These are phyloP conservation scores for Brachyistius frenatus DNA, from an alignment of 2,113 vertebrate genomes.

Conservation along the genomic window DNA sequence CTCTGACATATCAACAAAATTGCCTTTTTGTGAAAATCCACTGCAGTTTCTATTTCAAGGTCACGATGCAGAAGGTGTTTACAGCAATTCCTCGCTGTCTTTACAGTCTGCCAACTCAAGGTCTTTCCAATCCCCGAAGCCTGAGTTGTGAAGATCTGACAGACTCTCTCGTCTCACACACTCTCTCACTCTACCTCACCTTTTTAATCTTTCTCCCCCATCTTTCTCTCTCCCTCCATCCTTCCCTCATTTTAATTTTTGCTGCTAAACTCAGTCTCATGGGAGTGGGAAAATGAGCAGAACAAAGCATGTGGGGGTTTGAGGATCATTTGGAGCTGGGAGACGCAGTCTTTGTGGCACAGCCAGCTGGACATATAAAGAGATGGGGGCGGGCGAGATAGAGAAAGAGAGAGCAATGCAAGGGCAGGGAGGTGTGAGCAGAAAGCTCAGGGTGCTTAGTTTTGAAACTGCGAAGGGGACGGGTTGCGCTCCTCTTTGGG, in stretches of 20 bases:
- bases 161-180: constrained; percentile 37
- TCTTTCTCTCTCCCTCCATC: constrained; percentile 30
- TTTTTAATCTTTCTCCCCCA: constrained; percentile 51
- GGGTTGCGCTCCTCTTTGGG: constrained; percentile 62
- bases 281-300: constrained; percentile 87
- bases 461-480: constrained; percentile 63
- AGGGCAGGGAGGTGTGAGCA: constrained; percentile 79
- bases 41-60: constrained; percentile 38
- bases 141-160: constrained; percentile 28
- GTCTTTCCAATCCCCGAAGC: constrained; percentile 23
- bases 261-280: constrained; percentile 73
- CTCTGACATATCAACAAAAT: not conserved
- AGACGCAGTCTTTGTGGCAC: constrained; percentile 82
- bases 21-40: not conserved
- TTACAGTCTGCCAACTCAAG: constrained; percentile 7
- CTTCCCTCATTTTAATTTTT: constrained; percentile 75
- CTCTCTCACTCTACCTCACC: constrained; percentile 47
- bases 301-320: constrained; percentile 85
- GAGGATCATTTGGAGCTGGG: constrained; percentile 80
- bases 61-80: constrained; percentile 22
- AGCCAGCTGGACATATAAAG: constrained; percentile 88
- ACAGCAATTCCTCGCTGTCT: not conserved
- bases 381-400: constrained; percentile 74
- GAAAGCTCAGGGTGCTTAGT: constrained; percentile 68
- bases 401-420: constrained; percentile 70